Conservation (phyloP, 2,113 vertebrate species). For the Cyanoramphus novaezelandiae region DNA sequence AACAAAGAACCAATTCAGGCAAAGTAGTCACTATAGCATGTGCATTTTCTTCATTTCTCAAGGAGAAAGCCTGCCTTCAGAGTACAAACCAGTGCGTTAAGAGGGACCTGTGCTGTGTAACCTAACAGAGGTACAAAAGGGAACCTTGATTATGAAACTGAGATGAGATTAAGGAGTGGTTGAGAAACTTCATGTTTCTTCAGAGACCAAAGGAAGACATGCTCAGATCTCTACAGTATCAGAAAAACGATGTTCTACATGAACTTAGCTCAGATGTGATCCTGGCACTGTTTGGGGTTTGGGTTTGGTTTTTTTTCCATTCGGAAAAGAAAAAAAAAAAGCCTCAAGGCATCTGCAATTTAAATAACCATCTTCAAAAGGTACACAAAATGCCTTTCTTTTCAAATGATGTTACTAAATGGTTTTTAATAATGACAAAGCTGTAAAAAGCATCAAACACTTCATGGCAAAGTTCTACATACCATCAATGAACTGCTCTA, state of each 20-base stretch:
- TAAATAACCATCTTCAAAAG: not conserved
- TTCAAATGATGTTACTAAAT: not conserved
- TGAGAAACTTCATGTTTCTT: not conserved
- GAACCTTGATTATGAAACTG: not conserved
- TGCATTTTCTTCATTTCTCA: not conserved
- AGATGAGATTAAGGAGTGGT: not conserved
- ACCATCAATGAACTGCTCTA: not conserved
- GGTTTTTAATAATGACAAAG: not conserved
- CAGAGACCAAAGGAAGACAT: not conserved
- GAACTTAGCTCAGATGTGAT: not conserved
- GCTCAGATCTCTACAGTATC: not conserved
- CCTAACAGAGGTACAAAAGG: not conserved
- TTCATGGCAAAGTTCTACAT: not conserved
- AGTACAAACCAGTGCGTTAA: not conserved
- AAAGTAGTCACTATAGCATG: not conserved
- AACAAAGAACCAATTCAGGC: constrained; percentile 34
- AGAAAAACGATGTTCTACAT: not conserved
- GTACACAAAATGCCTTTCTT: not conserved
- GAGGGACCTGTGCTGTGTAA: not conserved
- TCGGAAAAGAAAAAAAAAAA: not conserved
- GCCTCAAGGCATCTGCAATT: not conserved
- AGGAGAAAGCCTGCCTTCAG: not conserved
- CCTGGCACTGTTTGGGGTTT: not conserved
- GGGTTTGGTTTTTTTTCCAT: not conserved
- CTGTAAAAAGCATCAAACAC: not conserved